These are phyloP conservation scores for Numida meleagris DNA, from an alignment of 2,113 vertebrate genomes.

Conservation along the genomic window DNA sequence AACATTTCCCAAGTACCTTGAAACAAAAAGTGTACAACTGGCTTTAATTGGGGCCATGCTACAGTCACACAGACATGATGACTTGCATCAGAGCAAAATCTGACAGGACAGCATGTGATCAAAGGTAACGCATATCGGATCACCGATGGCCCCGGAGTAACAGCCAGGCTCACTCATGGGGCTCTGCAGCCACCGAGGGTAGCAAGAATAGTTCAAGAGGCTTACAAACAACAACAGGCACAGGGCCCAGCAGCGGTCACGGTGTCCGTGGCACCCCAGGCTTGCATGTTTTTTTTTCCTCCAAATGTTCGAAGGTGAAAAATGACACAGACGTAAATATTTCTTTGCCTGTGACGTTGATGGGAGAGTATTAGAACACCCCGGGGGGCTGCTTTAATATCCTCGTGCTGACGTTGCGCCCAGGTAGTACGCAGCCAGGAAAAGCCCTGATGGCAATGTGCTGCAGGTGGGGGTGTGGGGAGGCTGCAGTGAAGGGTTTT, in stretches of 20 bases:
- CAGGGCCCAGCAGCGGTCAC: not conserved
- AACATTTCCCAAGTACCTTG: slow-evolving; percentile 73
- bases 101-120: slow-evolving; percentile 72
- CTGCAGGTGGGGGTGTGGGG: rapidly evolving
- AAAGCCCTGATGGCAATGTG: not conserved
- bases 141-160: not conserved
- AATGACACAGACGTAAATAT: slow-evolving; percentile 1
- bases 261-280: not conserved
- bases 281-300: not conserved
- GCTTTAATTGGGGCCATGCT: slow-evolving; percentile 70
- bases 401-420: not conserved
- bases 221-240: slow-evolving; percentile 55
- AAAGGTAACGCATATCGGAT: slow-evolving; percentile 56
- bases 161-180: slow-evolving; percentile 3
- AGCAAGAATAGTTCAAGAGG: slow-evolving; percentile 41
- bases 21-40: slow-evolving; percentile 70
- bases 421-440: not conserved
- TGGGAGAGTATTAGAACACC: not conserved
- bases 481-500: not conserved
- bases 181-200: slow-evolving; percentile 15
- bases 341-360: not conserved
- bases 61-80: slow-evolving; percentile 54
- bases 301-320: not conserved
- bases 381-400: not conserved
- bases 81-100: slow-evolving; percentile 69